Evolutionary conservation across 2,888 invertebrate species (phyloP).

Genomic region (Scaptomyza polygonia): DNA sequence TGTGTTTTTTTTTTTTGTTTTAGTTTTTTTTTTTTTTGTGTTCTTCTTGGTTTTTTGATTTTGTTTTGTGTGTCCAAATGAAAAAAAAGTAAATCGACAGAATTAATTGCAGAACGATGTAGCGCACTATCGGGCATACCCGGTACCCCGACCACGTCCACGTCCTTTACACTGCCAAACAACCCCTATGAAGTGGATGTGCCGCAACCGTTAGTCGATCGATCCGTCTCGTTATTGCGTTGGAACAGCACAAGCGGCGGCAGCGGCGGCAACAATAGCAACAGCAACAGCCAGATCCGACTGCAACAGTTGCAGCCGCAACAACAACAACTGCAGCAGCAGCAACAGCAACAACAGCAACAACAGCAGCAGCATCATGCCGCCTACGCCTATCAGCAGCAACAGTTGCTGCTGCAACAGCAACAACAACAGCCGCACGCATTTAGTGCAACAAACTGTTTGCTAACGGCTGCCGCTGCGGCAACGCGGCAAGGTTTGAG

Average conservation of each 20-base stretch:
- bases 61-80: conserved; percentile 62
- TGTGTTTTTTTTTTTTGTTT: conserved; percentile 15
- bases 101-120: conserved; percentile 88
- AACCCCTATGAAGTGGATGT: conserved; percentile 88
- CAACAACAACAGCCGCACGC: conserved; percentile 46
- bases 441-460: conserved; percentile 65
- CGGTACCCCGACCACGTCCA: conserved; percentile 81
- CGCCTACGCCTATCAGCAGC: conserved; percentile 30
- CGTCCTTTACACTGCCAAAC: conserved; percentile 85
- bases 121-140: conserved; percentile 87
- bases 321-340: conserved; percentile 29
- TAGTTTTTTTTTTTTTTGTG: conserved; percentile 22
- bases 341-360: conserved; percentile 21
- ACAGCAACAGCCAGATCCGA: conserved; percentile 56
- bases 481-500: conserved; percentile 86
- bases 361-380: conserved; percentile 24
- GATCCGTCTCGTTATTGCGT: conserved; percentile 87
- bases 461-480: conserved; percentile 83
- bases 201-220: conserved; percentile 89
- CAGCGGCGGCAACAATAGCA: conserved; percentile 4
- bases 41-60: conserved; percentile 26
- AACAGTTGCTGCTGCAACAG: conserved; percentile 45
- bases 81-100: conserved; percentile 59
- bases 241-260: conserved; percentile 82
- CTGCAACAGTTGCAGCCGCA: conserved; percentile 59